Conservation (phyloP, 2,797 vertebrate species). For the Gadopsis bispinosus region DNA sequence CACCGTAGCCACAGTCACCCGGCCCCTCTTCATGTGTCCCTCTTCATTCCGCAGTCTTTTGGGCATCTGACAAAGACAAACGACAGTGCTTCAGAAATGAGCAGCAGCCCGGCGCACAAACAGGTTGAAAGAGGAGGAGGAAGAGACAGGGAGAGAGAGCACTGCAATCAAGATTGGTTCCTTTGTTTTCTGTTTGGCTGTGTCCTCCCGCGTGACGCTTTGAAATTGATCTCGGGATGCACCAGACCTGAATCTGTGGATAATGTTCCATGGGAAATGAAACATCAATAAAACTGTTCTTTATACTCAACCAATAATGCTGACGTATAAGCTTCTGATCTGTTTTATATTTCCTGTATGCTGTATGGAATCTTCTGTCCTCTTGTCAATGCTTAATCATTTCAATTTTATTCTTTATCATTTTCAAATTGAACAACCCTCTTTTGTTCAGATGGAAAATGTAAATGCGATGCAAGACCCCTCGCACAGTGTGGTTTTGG, state of each 20-base stretch:
- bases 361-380: not conserved
- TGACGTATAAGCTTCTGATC: conserved; percentile 10
- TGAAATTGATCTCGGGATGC: conserved; percentile 74
- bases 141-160: conserved; percentile 49
- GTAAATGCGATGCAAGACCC: not conserved
- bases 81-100: conserved; percentile 87
- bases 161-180: conserved; percentile 65
- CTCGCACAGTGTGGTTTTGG: not conserved
- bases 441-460: conserved; percentile 11
- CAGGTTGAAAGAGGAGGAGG: conserved; percentile 77
- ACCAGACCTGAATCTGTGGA: conserved; percentile 62
- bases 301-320: conserved; percentile 44
- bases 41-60: conserved; percentile 87
- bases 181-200: conserved; percentile 81
- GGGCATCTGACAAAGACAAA: conserved; percentile 88
- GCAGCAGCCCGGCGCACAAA: conserved; percentile 79
- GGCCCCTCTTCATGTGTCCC: conserved; percentile 83
- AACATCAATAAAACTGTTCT: conserved; percentile 65
- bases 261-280: conserved; percentile 66
- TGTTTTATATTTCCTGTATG: conserved; percentile 16
- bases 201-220: conserved; percentile 68
- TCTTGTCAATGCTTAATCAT: not conserved
- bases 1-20: conserved; percentile 62
- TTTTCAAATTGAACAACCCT: conserved; percentile 6
- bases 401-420: conserved; percentile 16